These are phyloP conservation scores for Lagria hirta DNA, from an alignment of 2,888 invertebrate species.

Conservation along the genomic window DNA sequence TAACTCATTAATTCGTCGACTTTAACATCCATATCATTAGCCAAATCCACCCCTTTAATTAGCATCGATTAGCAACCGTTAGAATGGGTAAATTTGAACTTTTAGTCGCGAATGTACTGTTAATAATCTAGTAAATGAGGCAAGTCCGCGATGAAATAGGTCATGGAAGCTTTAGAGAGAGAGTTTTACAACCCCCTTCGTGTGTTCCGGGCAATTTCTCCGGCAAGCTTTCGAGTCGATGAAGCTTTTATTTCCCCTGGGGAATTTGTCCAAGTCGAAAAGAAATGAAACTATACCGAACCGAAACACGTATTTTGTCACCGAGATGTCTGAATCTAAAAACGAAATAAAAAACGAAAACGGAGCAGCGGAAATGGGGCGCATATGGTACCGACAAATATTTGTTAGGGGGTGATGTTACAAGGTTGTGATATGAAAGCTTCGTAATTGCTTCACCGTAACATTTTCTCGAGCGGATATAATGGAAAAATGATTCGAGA, in stretches of 20 bases:
- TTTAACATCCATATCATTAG: no score
- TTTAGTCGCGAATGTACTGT: conserved; percentile 36
- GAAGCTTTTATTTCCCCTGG: conserved; percentile 54
- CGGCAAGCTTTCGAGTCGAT: conserved; percentile 48
- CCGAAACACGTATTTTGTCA: conserved; percentile 51
- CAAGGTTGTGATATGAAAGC: conserved; percentile 18
- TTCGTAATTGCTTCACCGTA: conserved; percentile 15
- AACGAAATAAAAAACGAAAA: conserved; percentile 29
- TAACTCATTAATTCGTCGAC: no score
- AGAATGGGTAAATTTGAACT: no score
- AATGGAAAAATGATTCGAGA: no score
- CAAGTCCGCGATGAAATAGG: conserved; percentile 45
- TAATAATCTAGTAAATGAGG: conserved; percentile 52
- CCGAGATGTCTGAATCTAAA: conserved; percentile 44
- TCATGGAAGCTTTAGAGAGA: conserved; percentile 44
- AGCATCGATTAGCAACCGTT: no score
- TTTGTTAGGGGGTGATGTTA: conserved; percentile 18
- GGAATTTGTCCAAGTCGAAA: conserved; percentile 49
- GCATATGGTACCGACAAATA: conserved; percentile 28
- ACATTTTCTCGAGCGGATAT: neutral
- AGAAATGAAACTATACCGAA: conserved; percentile 50
- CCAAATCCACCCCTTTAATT: no score
- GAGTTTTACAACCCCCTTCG: conserved; percentile 46
- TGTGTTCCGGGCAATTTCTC: conserved; percentile 53
- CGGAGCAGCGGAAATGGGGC: conserved; percentile 25